A percentile compares a stretch with the other conserved stretches of the same genome.
phyloP scores from a whole-genome alignment of 2,888 invertebrate genomes.

The Hololepta plana region DNA sequence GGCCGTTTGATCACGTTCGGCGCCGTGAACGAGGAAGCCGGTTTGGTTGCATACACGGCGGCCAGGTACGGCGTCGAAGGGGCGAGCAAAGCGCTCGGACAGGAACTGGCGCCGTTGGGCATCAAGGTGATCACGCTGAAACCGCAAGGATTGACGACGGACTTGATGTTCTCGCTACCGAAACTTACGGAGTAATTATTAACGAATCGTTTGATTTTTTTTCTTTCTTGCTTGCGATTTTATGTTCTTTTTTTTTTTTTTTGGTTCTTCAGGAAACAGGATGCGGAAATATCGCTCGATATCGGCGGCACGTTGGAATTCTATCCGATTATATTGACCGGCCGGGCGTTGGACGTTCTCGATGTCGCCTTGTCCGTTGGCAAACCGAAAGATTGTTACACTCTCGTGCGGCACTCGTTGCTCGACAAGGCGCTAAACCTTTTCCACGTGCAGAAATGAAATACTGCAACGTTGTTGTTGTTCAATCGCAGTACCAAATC shows the following conservation, averaged over 20 bases:
- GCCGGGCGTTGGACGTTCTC: constrained; percentile 18
- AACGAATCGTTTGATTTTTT: constrained; percentile 4
- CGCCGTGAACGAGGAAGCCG: constrained; percentile 20
- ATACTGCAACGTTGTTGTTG: too few species aligned
- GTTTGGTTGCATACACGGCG: constrained; percentile 22
- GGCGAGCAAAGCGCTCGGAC: constrained; percentile 53
- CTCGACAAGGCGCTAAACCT: too few species aligned
- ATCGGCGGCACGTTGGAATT: constrained; percentile 20
- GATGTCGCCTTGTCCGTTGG: constrained; percentile 21
- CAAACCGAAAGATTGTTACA: constrained; percentile 20
- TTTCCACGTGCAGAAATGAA: too few species aligned
- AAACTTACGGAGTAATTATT: constrained; percentile 28
- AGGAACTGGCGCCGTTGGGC: constrained; percentile 48
- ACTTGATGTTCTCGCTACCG: constrained; percentile 47
- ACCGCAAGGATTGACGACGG: constrained; percentile 46
- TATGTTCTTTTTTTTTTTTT: constrained; percentile 4
- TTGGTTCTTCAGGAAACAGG: constrained; percentile 16
- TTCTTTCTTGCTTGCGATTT: neutral
- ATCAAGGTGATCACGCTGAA: constrained; percentile 60
- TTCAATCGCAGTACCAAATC: too few species aligned
- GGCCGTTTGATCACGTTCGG: constrained; percentile 57
- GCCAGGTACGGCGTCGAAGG: constrained; percentile 65
- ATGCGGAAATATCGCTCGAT: constrained; percentile 20
- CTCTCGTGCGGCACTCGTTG: too few species aligned
- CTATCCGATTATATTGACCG: constrained; percentile 20